A percentile compares a stretch with the other conserved stretches of the same genome.
Evolutionary conservation across 2,113 vertebrate species (phyloP).

Genomic region (Calypte anna): DNA sequence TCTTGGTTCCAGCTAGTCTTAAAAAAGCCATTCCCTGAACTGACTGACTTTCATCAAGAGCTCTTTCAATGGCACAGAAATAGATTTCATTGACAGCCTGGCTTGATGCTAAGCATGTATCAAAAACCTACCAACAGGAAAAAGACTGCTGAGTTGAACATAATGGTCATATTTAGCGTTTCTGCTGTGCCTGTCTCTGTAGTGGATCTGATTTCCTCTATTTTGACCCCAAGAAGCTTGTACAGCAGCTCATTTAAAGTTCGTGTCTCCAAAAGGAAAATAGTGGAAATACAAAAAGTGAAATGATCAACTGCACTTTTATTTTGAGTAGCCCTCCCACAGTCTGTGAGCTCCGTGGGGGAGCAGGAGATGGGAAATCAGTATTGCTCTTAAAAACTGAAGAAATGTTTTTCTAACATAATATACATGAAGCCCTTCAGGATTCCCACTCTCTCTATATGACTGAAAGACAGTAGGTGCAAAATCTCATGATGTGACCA

Average conservation of each 20-base stretch:
- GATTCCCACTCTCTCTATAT: not conserved
- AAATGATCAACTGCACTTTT: constrained; percentile 42
- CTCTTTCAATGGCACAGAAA: constrained; percentile 59
- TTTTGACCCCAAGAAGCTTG: constrained; percentile 60
- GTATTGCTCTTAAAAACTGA: constrained; percentile 16
- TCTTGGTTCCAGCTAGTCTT: not conserved
- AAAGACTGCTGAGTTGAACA: constrained; percentile 46
- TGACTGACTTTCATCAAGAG: constrained; percentile 57
- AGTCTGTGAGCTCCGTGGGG: not conserved
- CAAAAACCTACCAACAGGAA: constrained; percentile 52
- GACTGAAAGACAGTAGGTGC: not conserved
- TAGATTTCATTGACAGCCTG: constrained; percentile 61
- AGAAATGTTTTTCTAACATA: not conserved
- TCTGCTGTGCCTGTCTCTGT: constrained; percentile 38
- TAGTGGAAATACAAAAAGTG: not conserved
- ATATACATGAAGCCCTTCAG: not conserved
- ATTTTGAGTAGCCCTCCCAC: not conserved
- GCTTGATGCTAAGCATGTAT: constrained; percentile 51
- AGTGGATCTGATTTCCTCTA: constrained; percentile 57
- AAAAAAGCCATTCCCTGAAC: not conserved
- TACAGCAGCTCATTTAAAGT: constrained; percentile 61
- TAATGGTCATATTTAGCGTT: constrained; percentile 47
- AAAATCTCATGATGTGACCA: not conserved
- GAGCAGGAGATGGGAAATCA: constrained; percentile 11
- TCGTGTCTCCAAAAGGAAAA: constrained; percentile 31